Base-by-base conservation (phyloP, 1,140 invertebrate species). In the Aphelenchoides avenae region DNA sequence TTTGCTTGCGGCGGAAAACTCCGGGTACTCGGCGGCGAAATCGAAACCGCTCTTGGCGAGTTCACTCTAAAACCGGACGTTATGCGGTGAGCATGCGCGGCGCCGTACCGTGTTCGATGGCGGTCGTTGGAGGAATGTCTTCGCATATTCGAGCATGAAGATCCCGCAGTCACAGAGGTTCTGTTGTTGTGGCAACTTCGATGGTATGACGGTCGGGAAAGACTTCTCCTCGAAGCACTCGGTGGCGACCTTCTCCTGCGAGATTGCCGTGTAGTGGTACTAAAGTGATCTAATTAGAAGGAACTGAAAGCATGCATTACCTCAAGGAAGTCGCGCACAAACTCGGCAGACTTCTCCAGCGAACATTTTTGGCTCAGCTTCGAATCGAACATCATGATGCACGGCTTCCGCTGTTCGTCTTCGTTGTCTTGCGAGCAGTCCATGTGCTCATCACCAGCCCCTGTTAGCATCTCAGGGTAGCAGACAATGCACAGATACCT, bases 141-240 rank as follows among this genome's bases (percentile, higher is more conserved):
- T 13, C 9, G 52, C 52, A 24, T 60, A 54, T 30, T 54, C 52
- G 7, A 54, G 52, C 52, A 57, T 24, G 52, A 18, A 54, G 11
- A 54, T 20, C 24, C 52, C 52, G 52, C 53, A 54, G 20, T 54
- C 52, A 15, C 31, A 58, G 7, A 27, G 11, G 24, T 24, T n/a
- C 27, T 26, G 13, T 36, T 54, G 52, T 31, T 54, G 54, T 9
- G 52, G 52, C 24, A 54, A n/a, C n/a, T 30, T 2, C 9, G 13
- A 7, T 2, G 52, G 52, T 9, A 57, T 11, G n/a, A 54, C 52
- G 9, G 57, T 15, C 18, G 51, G 20, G 7, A 7, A 24, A 11
- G 53, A 55, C 40, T 52, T 15, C 49, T 52, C 50, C 49, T 42
- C 51, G 46, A 52, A 52, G n/a, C 50, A 13, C 13, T 52, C 44